These are phyloP conservation scores for Vanessa atalanta DNA, from an alignment of 1,140 invertebrate species.

Conservation along the genomic window DNA sequence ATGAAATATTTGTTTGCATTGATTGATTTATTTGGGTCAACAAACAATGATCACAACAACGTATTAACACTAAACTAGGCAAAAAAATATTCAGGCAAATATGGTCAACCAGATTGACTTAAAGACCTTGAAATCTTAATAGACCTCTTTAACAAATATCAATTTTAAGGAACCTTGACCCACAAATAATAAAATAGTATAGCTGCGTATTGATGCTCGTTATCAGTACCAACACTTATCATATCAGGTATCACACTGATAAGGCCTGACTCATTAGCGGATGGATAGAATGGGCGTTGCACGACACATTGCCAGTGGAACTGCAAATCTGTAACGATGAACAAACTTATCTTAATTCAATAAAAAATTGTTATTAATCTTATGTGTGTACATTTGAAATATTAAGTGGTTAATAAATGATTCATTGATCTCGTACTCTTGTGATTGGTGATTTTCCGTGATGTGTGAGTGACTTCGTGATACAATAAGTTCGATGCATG, in stretches of 20 bases:
- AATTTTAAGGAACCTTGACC: slow-evolving; percentile 10
- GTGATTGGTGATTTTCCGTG: background rate
- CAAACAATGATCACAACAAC: no score
- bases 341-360: no score
- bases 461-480: background rate
- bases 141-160: background rate
- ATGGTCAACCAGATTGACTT: background rate
- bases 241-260: slow-evolving; percentile 25
- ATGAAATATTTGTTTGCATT: no score
- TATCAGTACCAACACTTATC: slow-evolving; percentile 5
- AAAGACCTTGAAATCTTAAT: background rate
- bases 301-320: slow-evolving; percentile 11
- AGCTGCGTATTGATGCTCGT: slow-evolving; percentile 4
- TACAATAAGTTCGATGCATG: background rate
- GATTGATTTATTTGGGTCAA: no score
- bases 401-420: no score
- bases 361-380: no score
- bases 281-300: slow-evolving; percentile 12
- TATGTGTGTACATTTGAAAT: no score
- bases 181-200: slow-evolving; percentile 12
- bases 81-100: no score
- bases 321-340: background rate
- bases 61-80: no score
- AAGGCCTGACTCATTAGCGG: slow-evolving; percentile 16
- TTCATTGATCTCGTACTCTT: no score